phyloP scores from a whole-genome alignment of 2,797 vertebrate species.

The Thaleichthys pacificus region DNA sequence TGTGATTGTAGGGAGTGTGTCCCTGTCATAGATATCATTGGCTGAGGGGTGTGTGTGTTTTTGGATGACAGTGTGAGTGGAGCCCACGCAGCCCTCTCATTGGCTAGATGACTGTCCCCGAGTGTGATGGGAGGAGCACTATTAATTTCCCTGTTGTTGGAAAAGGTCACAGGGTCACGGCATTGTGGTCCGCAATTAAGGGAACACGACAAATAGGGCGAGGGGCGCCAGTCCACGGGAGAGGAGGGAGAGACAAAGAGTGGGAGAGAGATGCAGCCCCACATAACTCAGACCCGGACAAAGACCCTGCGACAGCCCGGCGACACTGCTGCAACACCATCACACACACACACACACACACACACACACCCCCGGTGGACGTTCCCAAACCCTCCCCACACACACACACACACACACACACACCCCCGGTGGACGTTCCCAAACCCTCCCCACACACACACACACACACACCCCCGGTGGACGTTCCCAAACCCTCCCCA shows the following conservation, averaged over 20 bases:
- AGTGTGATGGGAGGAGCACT: constrained; percentile 62
- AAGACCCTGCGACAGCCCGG: constrained; percentile 61
- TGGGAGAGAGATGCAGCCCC: constrained; percentile 67
- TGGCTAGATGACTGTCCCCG: constrained; percentile 53
- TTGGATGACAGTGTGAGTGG: constrained; percentile 26
- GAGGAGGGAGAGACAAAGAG: constrained; percentile 67
- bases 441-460: background rate
- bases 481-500: too few species aligned
- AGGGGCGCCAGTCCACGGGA: constrained; percentile 64
- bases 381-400: background rate
- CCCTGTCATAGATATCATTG: constrained; percentile 55
- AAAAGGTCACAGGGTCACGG: constrained; percentile 65
- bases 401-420: too few species aligned
- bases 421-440: constrained; percentile 8
- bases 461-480: too few species aligned
- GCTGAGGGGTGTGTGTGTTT: constrained; percentile 29
- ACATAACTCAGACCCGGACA: constrained; percentile 71
- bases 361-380: constrained; percentile 15
- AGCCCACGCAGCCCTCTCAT: constrained; percentile 43
- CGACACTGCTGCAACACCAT: constrained; percentile 65
- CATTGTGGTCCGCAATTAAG: constrained; percentile 73
- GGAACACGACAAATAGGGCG: constrained; percentile 71
- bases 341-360: too few species aligned
- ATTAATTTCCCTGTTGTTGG: constrained; percentile 73
- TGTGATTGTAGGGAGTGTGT: constrained; percentile 29